Conservation (phyloP, 2,797 vertebrate species). For the Epinephelus coioides region DNA sequence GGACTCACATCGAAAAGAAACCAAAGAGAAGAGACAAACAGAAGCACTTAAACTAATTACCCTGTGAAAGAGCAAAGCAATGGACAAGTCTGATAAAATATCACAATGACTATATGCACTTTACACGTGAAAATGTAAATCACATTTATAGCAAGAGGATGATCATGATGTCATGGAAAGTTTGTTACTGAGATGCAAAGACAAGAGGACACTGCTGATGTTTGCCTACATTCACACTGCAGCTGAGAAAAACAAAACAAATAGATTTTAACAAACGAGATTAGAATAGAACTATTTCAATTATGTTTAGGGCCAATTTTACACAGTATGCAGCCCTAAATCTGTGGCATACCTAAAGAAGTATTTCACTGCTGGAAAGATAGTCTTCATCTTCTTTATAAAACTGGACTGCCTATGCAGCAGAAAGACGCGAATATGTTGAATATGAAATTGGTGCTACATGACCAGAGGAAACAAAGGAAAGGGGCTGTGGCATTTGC, state of each 20-base stretch:
- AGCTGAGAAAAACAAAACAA: neutral
- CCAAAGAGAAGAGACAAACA: constrained; percentile 36
- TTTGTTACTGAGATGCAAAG: neutral
- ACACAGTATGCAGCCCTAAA: no score
- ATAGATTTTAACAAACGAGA: no score
- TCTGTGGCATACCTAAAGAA: no score
- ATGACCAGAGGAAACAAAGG: no score
- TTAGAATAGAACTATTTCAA: no score
- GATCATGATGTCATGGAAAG: neutral
- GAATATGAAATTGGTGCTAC: no score
- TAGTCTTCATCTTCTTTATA: no score
- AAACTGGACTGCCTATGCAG: no score
- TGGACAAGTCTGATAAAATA: constrained; percentile 10
- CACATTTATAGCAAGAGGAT: neutral
- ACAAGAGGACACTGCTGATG: constrained; percentile 3
- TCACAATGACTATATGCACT: neutral
- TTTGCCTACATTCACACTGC: constrained; percentile 39
- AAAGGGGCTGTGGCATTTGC: no score
- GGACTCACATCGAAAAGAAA: constrained; percentile 30
- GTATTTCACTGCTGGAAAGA: no score
- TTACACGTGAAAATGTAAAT: constrained; percentile 14
- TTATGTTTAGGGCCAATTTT: no score
- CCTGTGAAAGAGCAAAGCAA: constrained; percentile 33
- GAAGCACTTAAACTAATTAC: constrained; percentile 36
- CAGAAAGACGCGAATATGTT: no score